Evolutionary conservation across 2,888 invertebrate genomes (phyloP).

Genomic region (Helobdella robusta): DNA sequence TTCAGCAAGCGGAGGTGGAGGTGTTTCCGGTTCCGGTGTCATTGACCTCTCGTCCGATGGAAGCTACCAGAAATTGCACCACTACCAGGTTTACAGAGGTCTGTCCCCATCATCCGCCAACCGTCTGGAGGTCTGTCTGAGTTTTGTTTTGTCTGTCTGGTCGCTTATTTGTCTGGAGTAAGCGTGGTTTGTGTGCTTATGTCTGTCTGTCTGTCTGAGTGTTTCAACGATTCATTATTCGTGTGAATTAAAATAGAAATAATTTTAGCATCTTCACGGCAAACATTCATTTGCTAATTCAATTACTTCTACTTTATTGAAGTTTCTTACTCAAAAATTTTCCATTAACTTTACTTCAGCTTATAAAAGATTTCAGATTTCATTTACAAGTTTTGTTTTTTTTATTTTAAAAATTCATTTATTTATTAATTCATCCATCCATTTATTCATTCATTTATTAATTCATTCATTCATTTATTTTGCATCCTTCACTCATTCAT

Average conservation of each 20-base stretch:
- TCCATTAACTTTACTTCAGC: no score
- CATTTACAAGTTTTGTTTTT: neutral
- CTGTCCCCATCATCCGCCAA: conserved; percentile 28
- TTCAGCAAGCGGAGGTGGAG: conserved; percentile 8
- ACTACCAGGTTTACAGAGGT: conserved; percentile 31
- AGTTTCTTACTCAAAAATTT: no score
- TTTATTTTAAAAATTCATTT: neutral
- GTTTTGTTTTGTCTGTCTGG: no score
- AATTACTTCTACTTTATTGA: no score
- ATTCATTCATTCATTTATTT: neutral
- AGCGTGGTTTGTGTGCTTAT: no score
- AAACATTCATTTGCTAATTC: no score
- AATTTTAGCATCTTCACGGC: no score
- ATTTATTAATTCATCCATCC: neutral
- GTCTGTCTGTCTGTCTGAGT: no score
- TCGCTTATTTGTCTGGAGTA: neutral
- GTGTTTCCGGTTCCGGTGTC: conserved; percentile 11
- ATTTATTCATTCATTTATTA: neutral
- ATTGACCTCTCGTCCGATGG: neutral
- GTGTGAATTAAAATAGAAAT: no score
- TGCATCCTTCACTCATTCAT: neutral
- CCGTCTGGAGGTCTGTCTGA: conserved; percentile 28
- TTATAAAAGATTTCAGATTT: no score
- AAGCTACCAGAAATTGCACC: conserved; percentile 26
- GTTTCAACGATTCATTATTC: no score